Evolutionary conservation across 2,113 vertebrate species (phyloP), one percentile per base, ranked within the genome.

Genomic region (Corvus cornix): DNA sequence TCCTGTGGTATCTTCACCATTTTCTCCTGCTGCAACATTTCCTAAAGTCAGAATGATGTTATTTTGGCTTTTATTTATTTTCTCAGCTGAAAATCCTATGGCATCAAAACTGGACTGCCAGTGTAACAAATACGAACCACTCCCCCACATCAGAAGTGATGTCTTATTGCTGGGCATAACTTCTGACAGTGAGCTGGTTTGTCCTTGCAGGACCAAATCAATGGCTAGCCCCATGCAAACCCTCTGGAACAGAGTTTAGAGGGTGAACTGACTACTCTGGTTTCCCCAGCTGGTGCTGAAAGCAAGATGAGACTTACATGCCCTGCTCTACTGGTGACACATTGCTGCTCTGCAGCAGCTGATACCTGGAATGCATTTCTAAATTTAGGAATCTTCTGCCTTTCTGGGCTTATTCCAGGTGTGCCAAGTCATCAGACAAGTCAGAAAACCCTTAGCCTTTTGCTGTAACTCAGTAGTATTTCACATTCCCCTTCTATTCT

Each of bases 141-240:
- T 27, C 6, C 5, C 7, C 17, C 0, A 0, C 11, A 16, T 48
- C 33, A 56, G 30, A 16, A 87, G 5, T 26, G 16, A 14, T 27
- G 53, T 53, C 41, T 81, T 30, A 70, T 17, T 22, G 7, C n/a
- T 48, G 30, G 16, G 11, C 8, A 8, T 77, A 85, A 62, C 21
- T 46, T 66, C 24, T 67, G 37, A 70, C 9, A 79, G 23, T 31
- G 37, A 35, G 6, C 22, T 46, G 56, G n/a, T n/a, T 28, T 69
- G 66, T 84, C 14, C 43, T 64, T 2, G 0, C 12, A 69, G n/a
- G 41, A 53, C 16, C 28, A 82, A 62, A 58, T 69, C 70, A 78
- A 67, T 37, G 43, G 9, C 27, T 85, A 70, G 35, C 52, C 20
- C 10, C 0, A 0, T 13, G 17, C 1, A 8, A 77, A 16, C 10